These are phyloP conservation scores for Tadarida brasiliensis DNA, from an alignment of 2,797 vertebrate genomes.

Conservation along the genomic window DNA sequence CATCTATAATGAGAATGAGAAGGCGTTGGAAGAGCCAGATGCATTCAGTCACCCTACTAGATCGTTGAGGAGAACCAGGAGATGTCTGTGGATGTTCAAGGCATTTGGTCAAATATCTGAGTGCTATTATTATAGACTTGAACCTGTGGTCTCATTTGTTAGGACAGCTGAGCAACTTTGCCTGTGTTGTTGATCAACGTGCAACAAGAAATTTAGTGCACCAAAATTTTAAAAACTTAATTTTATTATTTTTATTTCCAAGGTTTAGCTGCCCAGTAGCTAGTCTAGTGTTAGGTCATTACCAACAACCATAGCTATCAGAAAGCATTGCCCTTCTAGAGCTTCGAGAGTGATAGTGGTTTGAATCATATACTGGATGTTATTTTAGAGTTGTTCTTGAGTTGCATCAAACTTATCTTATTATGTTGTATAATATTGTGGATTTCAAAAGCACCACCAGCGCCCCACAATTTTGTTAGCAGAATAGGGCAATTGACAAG, in stretches of 20 bases:
- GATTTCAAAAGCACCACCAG: neutral
- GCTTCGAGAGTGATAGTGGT: neutral
- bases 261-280: neutral
- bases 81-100: neutral
- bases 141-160: neutral
- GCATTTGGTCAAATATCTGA: neutral
- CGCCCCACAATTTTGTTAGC: neutral
- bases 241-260: conserved; percentile 16
- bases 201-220: neutral
- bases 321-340: neutral
- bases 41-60: neutral
- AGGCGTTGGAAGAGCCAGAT: neutral
- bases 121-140: neutral
- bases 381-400: neutral
- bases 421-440: neutral
- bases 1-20: neutral
- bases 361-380: neutral
- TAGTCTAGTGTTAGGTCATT: neutral
- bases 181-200: neutral
- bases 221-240: neutral
- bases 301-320: neutral
- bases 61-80: neutral
- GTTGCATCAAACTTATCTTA: neutral
- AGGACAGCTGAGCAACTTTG: neutral
- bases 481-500: neutral